These are phyloP conservation scores for Numenius arquata DNA, from an alignment of 2,113 vertebrate genomes.

Conservation along the genomic window DNA sequence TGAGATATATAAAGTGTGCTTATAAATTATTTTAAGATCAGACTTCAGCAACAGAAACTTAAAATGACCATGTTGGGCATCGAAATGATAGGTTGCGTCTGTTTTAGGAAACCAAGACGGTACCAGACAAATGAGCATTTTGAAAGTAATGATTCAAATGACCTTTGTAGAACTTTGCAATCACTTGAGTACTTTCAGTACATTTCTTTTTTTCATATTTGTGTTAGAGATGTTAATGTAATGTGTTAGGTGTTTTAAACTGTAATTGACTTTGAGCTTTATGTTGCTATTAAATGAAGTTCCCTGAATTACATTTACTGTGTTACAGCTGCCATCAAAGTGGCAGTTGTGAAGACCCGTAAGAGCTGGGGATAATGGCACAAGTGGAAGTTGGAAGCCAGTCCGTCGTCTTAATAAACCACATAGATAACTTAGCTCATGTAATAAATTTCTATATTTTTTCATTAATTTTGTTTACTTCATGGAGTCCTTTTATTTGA, in stretches of 20 bases:
- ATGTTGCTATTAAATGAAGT: not conserved
- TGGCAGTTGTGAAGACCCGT: not conserved
- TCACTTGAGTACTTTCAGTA: not conserved
- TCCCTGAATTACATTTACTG: not conserved
- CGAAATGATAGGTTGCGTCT: slow-evolving; percentile 9
- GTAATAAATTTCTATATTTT: not conserved
- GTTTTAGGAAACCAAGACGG: slow-evolving; percentile 21
- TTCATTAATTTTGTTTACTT: not conserved
- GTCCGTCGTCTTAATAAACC: not conserved
- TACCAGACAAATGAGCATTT: slow-evolving; percentile 31
- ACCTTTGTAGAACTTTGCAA: slow-evolving; percentile 31
- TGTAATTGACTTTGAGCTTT: not conserved
- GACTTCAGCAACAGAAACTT: slow-evolving; percentile 25
- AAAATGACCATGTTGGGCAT: not conserved
- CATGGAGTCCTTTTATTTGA: not conserved
- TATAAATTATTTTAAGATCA: not conserved
- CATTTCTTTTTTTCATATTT: not conserved
- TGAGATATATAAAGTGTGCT: not conserved
- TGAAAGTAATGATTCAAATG: not conserved
- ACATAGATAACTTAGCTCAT: not conserved
- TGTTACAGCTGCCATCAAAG: not conserved
- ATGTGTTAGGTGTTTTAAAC: not conserved
- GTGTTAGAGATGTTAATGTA: not conserved
- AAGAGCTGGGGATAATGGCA: not conserved
- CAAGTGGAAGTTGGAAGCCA: not conserved